Percentiles rank a stretch among this genome's conserved stretches.
phyloP scores from a whole-genome alignment of 2,113 vertebrate species.

The Chelonoidis abingdonii region DNA sequence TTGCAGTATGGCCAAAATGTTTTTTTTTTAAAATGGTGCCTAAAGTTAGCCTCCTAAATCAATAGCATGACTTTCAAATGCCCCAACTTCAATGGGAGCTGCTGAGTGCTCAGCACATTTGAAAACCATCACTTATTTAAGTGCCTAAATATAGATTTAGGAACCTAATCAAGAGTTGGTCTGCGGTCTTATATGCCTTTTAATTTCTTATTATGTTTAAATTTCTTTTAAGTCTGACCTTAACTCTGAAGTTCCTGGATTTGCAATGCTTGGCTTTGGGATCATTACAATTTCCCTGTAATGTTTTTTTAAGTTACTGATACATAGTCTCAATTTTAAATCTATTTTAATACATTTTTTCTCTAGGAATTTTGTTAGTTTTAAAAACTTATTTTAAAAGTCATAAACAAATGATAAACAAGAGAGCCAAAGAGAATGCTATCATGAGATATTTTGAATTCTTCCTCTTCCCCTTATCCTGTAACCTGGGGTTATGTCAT shows the following conservation, averaged over 20 bases:
- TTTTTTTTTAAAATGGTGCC: not conserved
- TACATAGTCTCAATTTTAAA: constrained; percentile 14
- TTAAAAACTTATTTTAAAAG: not conserved
- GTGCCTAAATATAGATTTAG: not conserved
- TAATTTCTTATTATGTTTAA: constrained; percentile 46
- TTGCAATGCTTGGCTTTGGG: constrained; percentile 19
- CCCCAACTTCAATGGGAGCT: not conserved
- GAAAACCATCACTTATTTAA: not conserved
- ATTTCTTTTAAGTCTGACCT: constrained; percentile 6
- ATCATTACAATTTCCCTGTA: constrained; percentile 11
- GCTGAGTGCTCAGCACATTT: not conserved
- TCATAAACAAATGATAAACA: not conserved
- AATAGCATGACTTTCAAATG: not conserved
- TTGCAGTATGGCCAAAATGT: not conserved
- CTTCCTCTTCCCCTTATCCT: not conserved
- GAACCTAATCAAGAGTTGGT: not conserved
- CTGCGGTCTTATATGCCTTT: not conserved
- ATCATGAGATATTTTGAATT: not conserved
- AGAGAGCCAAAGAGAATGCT: not conserved
- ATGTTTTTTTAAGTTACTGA: constrained; percentile 37
- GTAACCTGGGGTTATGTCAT: not conserved
- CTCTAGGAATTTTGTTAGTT: constrained; percentile 13
- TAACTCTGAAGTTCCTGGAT: constrained; percentile 42
- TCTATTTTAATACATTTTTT: constrained; percentile 12
- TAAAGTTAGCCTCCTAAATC: not conserved